Conservation (phyloP, 2,888 invertebrate species). For the Hypomecis punctinalis region DNA sequence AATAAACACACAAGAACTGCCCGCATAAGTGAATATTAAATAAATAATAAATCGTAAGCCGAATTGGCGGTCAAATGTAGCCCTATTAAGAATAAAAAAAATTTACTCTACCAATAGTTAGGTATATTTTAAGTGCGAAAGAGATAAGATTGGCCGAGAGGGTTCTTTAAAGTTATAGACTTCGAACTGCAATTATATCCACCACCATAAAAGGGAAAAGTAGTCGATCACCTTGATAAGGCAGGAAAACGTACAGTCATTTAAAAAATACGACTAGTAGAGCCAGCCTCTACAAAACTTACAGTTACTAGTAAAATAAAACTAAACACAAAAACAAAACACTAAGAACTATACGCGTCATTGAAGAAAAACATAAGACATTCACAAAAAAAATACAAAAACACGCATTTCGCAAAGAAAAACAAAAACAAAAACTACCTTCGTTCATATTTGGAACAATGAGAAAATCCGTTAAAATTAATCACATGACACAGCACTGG, state of each 20-base stretch:
- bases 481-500: slow-evolving; percentile 43
- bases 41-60: no score
- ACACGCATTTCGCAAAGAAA: neutral
- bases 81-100: no score
- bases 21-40: no score
- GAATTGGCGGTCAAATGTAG: no score
- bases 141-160: no score
- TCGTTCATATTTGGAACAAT: slow-evolving; percentile 48
- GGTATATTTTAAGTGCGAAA: no score
- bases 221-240: slow-evolving; percentile 43
- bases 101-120: no score
- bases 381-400: neutral
- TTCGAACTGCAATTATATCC: neutral
- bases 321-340: neutral
- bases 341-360: no score
- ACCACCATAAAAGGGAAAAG: slow-evolving; percentile 12
- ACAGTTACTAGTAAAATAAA: slow-evolving; percentile 16
- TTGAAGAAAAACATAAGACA: neutral
- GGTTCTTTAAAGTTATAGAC: neutral
- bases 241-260: no score
- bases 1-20: no score
- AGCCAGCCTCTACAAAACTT: neutral
- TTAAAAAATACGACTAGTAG: no score
- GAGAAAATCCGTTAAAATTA: slow-evolving; percentile 26
- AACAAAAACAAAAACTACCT: slow-evolving; percentile 45